Evolutionary conservation across 2,113 vertebrate species (phyloP).

Genomic region (Cyphotilapia sp.): DNA sequence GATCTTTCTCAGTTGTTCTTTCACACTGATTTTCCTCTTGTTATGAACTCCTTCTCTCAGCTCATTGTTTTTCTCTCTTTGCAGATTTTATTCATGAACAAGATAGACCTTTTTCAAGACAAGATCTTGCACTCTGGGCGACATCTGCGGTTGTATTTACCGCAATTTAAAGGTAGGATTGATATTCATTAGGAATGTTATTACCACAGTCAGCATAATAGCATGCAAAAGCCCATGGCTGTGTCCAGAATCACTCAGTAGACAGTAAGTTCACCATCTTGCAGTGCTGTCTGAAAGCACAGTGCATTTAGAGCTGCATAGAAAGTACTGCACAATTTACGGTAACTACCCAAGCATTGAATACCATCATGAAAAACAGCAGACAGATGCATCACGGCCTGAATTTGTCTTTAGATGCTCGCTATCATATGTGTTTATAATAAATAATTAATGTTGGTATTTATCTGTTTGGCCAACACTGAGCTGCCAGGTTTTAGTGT

Average conservation of each 20-base stretch:
- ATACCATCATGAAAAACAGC: neutral
- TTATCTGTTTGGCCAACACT: neutral
- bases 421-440: accelerated
- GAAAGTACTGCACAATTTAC: neutral
- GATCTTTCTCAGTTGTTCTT: neutral
- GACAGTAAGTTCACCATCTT: neutral
- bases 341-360: neutral
- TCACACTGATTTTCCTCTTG: neutral
- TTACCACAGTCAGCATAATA: neutral
- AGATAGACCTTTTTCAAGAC: conserved; percentile 78
- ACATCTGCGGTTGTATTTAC: conserved; percentile 68
- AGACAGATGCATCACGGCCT: neutral
- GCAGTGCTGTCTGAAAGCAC: neutral
- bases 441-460: neutral
- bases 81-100: conserved; percentile 79
- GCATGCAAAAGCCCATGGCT: neutral
- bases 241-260: neutral
- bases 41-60: neutral
- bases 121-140: conserved; percentile 72
- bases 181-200: neutral
- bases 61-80: neutral
- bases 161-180: conserved; percentile 69
- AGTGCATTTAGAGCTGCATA: neutral
- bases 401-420: neutral
- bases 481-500: neutral